Conservation (phyloP, 2,888 invertebrate species). For the Trachelus troglodyta region DNA sequence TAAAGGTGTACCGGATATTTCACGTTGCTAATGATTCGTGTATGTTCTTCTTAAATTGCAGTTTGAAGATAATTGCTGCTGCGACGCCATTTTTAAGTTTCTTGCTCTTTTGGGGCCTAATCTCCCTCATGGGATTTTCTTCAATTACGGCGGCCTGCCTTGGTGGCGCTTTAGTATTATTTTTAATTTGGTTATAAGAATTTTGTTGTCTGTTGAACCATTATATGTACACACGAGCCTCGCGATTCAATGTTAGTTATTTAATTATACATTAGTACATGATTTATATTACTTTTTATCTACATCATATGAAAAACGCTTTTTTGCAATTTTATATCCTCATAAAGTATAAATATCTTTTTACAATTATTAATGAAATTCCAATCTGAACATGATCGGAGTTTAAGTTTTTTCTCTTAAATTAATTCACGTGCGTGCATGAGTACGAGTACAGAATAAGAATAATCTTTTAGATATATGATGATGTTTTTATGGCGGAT, state of each 20-base stretch:
- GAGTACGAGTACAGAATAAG: neutral
- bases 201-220: neutral
- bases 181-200: conserved; percentile 36
- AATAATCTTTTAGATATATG: neutral
- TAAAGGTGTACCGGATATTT: neutral
- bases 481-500: neutral
- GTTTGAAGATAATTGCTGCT: conserved; percentile 33
- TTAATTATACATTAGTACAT: neutral
- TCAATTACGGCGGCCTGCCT: conserved; percentile 16
- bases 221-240: neutral
- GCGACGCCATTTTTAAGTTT: conserved; percentile 37
- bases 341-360: neutral
- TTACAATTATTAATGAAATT: neutral
- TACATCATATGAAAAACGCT: neutral
- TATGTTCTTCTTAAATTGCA: conserved; percentile 23
- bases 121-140: conserved; percentile 23
- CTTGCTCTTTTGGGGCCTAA: conserved; percentile 23
- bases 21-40: neutral
- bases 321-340: neutral
- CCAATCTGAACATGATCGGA: neutral
- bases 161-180: conserved; percentile 27
- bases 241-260: neutral
- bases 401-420: neutral
- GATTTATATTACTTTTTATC: neutral
- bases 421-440: no score